Evolutionary conservation across 1,140 invertebrate species (phyloP).

Genomic region (Bombyx mandarina): DNA sequence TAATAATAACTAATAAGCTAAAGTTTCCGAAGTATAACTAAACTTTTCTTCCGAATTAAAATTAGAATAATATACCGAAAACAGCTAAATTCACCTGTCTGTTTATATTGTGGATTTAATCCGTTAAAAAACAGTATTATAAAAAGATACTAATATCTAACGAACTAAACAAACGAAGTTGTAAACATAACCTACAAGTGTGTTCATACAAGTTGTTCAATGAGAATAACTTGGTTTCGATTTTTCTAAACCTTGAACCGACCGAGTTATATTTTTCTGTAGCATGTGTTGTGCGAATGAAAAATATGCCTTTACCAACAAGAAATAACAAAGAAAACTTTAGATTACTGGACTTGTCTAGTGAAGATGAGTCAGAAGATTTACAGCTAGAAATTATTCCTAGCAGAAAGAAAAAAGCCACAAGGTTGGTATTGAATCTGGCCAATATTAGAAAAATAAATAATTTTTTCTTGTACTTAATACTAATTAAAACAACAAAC

Average conservation of each 20-base stretch:
- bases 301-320: conserved; percentile 49
- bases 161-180: too few species aligned
- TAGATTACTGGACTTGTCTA: conserved; percentile 74
- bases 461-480: background rate
- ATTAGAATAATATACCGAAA: too few species aligned
- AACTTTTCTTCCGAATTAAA: too few species aligned
- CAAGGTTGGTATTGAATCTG: conserved; percentile 29
- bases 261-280: conserved; percentile 1
- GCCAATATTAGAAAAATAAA: background rate
- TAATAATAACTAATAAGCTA: too few species aligned
- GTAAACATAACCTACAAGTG: too few species aligned
- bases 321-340: conserved; percentile 76
- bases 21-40: too few species aligned
- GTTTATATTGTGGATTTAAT: too few species aligned
- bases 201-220: background rate
- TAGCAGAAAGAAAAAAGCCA: conserved; percentile 72
- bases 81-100: too few species aligned
- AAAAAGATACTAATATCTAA: too few species aligned
- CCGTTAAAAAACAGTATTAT: too few species aligned
- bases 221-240: background rate
- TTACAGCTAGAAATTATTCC: conserved; percentile 74
- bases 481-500: background rate
- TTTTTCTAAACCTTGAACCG: background rate
- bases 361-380: conserved; percentile 74
- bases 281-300: conserved; percentile 33